Evolutionary conservation across 2,888 invertebrate species (phyloP).

Genomic region (Caenorhabditis auriculariae): DNA sequence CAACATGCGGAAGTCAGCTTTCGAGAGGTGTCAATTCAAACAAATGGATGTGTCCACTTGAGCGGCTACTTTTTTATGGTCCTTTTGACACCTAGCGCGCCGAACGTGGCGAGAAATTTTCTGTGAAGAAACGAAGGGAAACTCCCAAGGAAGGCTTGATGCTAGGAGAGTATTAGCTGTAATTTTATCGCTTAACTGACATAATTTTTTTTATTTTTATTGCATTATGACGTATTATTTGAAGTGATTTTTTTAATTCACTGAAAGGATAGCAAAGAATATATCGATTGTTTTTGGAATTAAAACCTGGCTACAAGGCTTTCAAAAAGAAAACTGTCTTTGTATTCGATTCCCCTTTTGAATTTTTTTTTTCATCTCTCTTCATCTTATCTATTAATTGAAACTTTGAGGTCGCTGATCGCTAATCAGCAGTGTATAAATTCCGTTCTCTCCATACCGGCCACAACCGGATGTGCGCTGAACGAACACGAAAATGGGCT

Average conservation of each 20-base stretch:
- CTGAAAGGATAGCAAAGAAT: too few species aligned
- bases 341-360: background rate
- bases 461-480: constrained; percentile 38
- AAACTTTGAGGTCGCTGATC: constrained; percentile 38
- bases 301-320: too few species aligned
- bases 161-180: too few species aligned
- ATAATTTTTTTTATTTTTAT: too few species aligned
- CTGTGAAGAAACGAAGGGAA: constrained; percentile 6
- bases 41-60: constrained; percentile 15
- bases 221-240: too few species aligned
- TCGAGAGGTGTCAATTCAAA: constrained; percentile 36
- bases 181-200: too few species aligned
- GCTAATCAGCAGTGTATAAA: constrained; percentile 55
- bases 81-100: constrained; percentile 9
- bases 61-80: constrained; percentile 14
- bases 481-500: constrained; percentile 24
- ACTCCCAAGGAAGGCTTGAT: constrained; percentile 6
- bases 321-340: background rate
- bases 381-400: background rate
- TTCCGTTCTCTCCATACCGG: constrained; percentile 37
- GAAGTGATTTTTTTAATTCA: too few species aligned
- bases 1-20: constrained; percentile 14
- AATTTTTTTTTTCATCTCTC: background rate
- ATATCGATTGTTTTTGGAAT: too few species aligned
- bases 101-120: constrained; percentile 9